Base-by-base conservation (phyloP, 1,140 invertebrate species). In the Periplaneta americana region DNA sequence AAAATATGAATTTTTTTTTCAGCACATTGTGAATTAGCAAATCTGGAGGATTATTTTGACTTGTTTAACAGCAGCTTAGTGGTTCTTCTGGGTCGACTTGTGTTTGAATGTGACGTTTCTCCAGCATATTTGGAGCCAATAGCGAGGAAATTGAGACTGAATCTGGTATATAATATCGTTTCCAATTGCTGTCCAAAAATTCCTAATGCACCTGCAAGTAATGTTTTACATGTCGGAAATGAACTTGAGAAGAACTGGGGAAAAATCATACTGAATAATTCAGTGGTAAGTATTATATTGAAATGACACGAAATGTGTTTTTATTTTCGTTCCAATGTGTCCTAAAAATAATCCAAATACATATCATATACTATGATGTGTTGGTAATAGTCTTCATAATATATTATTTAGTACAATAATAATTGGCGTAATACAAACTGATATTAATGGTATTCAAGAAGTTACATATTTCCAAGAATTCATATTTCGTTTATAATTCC, bases 91-190 rank as follows among this genome's bases (percentile, higher is more conserved):
- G 91, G 91, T 1, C 88, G 91, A 84, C 87, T 93, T 74, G 88
- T 93, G 83, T 92, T 92, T 82, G 87, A 91, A 66, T 85, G 88
- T 28, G 86, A 90, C 39, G 84, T 90, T 9, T 89, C 91, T 28
- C 91, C 91, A 1, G 82, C 88, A 22, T 88, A 91, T 77, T 90
- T 92, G 66, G 92, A 92, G 84, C 80, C 84, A 1, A 87, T 91
- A 83, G 91, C 92, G 18, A 83, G 85, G 4, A 90, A 89, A 66
- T 84, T 92, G 6, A 90, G 91, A 85, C 85, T 92, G 32, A 92
- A 92, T 87, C 87, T 92, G 66, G 87, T 92, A 2, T 90, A 92
- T 83, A 90, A 90, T 31, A 89, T 92, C 22, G 88, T 91, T 11
- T 84, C 89, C 1, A 92, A 90, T 83, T 91, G 89, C 79, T 92